phyloP scores from a whole-genome alignment of 1,140 invertebrate genomes.

The Pinna nobilis region DNA sequence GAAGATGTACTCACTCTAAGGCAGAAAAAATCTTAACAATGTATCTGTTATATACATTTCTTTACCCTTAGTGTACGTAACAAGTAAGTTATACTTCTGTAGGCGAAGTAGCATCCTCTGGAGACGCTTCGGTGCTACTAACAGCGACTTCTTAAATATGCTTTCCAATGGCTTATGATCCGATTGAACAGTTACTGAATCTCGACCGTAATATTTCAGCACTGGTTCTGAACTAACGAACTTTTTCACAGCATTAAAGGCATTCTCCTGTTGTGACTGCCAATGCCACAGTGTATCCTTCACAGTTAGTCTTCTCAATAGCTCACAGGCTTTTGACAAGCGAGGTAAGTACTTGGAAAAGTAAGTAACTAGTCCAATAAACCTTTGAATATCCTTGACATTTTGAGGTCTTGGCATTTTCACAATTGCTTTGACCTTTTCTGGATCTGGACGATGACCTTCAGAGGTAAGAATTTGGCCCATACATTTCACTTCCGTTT shows the following conservation, averaged over 20 bases:
- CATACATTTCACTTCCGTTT: slow-evolving; percentile 27
- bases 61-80: slow-evolving; percentile 1
- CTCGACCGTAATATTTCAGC: slow-evolving; percentile 29
- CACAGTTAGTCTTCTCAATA: slow-evolving; percentile 20
- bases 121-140: slow-evolving; percentile 43
- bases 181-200: slow-evolving; percentile 13
- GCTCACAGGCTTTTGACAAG: slow-evolving; percentile 58
- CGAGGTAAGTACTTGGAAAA: slow-evolving; percentile 65
- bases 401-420: slow-evolving; percentile 30
- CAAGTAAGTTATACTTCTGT: slow-evolving; percentile 43
- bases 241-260: slow-evolving; percentile 23
- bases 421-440: slow-evolving; percentile 34
- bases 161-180: slow-evolving; percentile 54
- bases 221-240: slow-evolving; percentile 13
- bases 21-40: neutral
- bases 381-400: slow-evolving; percentile 33
- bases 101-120: slow-evolving; percentile 51
- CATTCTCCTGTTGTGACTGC: slow-evolving; percentile 34
- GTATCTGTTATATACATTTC: slow-evolving; percentile 8
- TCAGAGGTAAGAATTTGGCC: slow-evolving; percentile 27
- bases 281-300: slow-evolving; percentile 22
- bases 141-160: slow-evolving; percentile 52
- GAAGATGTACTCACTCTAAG: neutral
- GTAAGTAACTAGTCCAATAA: slow-evolving; percentile 71
- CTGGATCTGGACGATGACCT: slow-evolving; percentile 23